Evolutionary conservation across 2,888 invertebrate species (phyloP).

Genomic region (Cryptophagus acutangulus): DNA sequence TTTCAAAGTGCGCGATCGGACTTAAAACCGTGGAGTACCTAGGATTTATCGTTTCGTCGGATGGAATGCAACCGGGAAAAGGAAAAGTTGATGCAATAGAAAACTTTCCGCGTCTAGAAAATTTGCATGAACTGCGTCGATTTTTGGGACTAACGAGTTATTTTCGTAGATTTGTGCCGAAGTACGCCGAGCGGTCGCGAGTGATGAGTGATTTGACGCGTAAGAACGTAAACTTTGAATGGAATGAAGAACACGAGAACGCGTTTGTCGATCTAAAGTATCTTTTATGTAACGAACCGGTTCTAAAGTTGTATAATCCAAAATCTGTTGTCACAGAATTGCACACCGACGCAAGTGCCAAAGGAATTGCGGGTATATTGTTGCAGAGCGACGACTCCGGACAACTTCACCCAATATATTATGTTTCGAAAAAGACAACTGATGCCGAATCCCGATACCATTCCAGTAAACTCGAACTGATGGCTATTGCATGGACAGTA

Average conservation of each 20-base stretch:
- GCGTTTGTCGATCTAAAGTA: not conserved
- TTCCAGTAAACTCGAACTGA: slow-evolving; percentile 26
- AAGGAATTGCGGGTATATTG: slow-evolving; percentile 22
- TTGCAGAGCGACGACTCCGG: slow-evolving; percentile 28
- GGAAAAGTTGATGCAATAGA: slow-evolving; percentile 22
- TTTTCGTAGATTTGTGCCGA: slow-evolving; percentile 27
- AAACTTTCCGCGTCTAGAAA: slow-evolving; percentile 28
- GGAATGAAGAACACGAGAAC: not conserved
- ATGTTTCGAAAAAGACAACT: slow-evolving; percentile 26
- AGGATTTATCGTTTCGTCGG: slow-evolving; percentile 24
- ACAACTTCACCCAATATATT: slow-evolving; percentile 25
- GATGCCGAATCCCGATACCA: slow-evolving; percentile 26
- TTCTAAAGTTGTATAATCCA: slow-evolving; percentile 19
- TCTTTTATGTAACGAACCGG: slow-evolving; percentile 8
- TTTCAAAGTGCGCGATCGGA: slow-evolving; percentile 33
- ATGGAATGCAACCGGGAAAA: slow-evolving; percentile 28
- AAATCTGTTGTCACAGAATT: slow-evolving; percentile 18
- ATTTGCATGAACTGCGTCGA: slow-evolving; percentile 29
- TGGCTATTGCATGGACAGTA: slow-evolving; percentile 29
- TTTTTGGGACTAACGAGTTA: slow-evolving; percentile 24
- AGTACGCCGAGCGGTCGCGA: slow-evolving; percentile 20
- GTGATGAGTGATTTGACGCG: slow-evolving; percentile 20
- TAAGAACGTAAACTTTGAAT: not conserved
- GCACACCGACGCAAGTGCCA: slow-evolving; percentile 21
- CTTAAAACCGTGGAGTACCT: slow-evolving; percentile 28